Conservation (phyloP, 2,113 vertebrate species). For the Heliornis fulica region DNA sequence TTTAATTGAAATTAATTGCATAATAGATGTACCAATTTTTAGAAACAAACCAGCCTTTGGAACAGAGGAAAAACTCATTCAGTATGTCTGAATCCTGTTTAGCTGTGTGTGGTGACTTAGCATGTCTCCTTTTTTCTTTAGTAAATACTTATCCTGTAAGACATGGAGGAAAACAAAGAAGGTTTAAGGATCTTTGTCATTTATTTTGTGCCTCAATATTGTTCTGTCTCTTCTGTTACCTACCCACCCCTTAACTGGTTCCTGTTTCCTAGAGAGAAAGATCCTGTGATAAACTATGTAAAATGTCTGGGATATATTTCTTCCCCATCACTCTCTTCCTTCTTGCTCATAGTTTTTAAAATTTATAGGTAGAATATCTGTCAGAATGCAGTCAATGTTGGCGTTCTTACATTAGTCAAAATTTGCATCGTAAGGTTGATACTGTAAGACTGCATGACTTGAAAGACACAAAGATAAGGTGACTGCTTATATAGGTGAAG, state of each 20-base stretch:
- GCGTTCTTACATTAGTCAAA: not conserved
- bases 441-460: not conserved
- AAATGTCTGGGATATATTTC: not conserved
- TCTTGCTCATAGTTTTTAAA: not conserved
- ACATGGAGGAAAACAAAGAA: not conserved
- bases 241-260: not conserved
- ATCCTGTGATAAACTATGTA: not conserved
- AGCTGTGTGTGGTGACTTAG: not conserved
- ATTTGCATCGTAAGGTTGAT: not conserved
- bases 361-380: not conserved
- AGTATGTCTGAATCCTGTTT: not conserved
- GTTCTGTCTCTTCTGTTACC: not conserved
- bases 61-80: not conserved
- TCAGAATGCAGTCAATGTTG: not conserved
- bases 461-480: not conserved
- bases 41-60: not conserved
- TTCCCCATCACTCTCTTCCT: not conserved
- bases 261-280: not conserved
- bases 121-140: not conserved
- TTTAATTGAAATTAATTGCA: not conserved
- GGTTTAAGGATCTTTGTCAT: not conserved
- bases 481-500: not conserved
- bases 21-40: not conserved
- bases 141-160: not conserved
- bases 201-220: not conserved